These are phyloP conservation scores for Protaetia brevitarsis DNA, from an alignment of 1,140 invertebrate species.

Conservation along the genomic window DNA sequence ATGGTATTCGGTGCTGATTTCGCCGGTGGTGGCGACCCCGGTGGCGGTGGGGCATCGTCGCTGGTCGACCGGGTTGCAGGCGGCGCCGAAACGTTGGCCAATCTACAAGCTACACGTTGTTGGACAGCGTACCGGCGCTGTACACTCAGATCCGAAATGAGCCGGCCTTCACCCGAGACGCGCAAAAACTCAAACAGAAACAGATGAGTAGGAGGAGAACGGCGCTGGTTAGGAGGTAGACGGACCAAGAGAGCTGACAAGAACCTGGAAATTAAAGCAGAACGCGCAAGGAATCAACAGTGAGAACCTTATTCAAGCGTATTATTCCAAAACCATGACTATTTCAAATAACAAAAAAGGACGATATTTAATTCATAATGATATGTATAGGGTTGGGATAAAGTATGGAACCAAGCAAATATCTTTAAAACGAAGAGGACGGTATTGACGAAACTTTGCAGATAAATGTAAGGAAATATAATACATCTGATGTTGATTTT, in stretches of 20 bases:
- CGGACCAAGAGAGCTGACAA: constrained; percentile 63
- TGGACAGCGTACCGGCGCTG: constrained; percentile 45
- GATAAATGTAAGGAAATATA: too few relatives aligned
- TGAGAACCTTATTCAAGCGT: too few relatives aligned
- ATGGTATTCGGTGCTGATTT: too few relatives aligned
- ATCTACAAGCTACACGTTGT: constrained; percentile 37
- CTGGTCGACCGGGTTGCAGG: constrained; percentile 31
- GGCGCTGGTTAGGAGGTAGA: constrained; percentile 56
- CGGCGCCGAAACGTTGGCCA: constrained; percentile 31
- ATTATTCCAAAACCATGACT: too few relatives aligned
- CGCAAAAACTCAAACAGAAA: constrained; percentile 60
- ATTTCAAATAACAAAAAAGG: too few relatives aligned
- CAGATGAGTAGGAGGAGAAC: constrained; percentile 57
- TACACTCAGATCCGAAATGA: constrained; percentile 52
- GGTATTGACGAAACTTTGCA: too few relatives aligned
- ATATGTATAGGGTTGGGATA: too few relatives aligned
- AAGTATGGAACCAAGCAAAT: too few relatives aligned
- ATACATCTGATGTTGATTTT: too few relatives aligned
- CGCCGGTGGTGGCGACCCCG: neutral
- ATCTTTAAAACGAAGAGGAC: too few relatives aligned
- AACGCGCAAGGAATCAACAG: neutral
- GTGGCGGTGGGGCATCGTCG: neutral
- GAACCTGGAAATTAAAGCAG: constrained; percentile 53
- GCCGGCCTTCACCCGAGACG: constrained; percentile 52
- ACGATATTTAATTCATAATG: too few relatives aligned